Evolutionary conservation across 2,888 invertebrate genomes (phyloP), one percentile per base, ranked within the genome.

Genomic region (Leptopterna dolabrata): DNA sequence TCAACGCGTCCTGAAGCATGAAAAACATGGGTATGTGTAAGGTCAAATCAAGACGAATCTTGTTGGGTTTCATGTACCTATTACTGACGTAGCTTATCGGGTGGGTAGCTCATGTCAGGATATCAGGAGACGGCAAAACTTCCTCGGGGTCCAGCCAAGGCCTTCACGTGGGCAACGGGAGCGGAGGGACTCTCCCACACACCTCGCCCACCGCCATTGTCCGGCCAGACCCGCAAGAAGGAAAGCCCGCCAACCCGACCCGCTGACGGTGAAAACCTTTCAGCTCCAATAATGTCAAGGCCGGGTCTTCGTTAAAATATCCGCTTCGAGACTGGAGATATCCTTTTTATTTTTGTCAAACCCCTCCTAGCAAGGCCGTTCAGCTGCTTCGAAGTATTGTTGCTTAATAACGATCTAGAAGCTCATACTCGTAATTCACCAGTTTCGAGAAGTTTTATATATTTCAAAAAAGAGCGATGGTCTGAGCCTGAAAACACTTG

Each of bases 241-340:
- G 41, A 63, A 63, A 63, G 63, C 63, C 36, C 36, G 36, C 36
- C 36, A 36, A 36, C 36, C 36, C 36, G 55, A 3, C 55, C 55
- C 41, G 36, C 73, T n/a, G 36, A 16, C 30, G 36, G 81, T 30
- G 81, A 81, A 81, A 81, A 81, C 81, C 81, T 81, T 81, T 81
- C 51, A 81, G 55, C 45, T 14, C 30, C 51, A 81, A 81, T 81
- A 81, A 81, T 81, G 81, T 81, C 81, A 81, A 81, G 81, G 81
- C 55, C 81, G 78, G 47, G 16, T 81, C 81, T 81, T 81, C 73
- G 73, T 73, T 41, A 47, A 78, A 81, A 81, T 81, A 55, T 41
- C 30, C 73, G 73, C 73, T 41, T 73, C 30, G 4, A 36, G 2
- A 19, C 19, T 41, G 36, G 51, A 45, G 81, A 81, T 55, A n/a